Base-by-base conservation (phyloP, 2,797 vertebrate species). In the Remorina albescens region DNA sequence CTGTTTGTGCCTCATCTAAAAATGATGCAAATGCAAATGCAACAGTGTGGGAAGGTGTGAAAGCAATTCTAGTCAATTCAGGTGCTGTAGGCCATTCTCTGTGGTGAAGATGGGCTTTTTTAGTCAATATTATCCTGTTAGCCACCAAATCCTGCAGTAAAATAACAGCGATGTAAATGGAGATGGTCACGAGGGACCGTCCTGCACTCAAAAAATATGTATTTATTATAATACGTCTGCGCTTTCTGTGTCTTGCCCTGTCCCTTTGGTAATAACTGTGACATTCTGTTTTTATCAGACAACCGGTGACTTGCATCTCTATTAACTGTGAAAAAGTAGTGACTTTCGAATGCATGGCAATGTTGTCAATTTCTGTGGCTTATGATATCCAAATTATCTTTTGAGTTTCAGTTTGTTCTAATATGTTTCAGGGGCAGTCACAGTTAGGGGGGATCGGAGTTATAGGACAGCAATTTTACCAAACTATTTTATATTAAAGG, bases 11-110 rank as follows among this genome's bases (percentile, higher is more conserved):
- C 58, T 82, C 71, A 70, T 88, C 69, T 74, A 80, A 82, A 84
- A 81, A 86, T 70, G 74, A 86, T 79, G 78, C 56, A 80, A 74
- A 86, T 82, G 74, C 55, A 75, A 86, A 88, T 81, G 75, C 63
- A 55, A 16, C 53, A 64, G 84, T 59, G 86, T 87, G 86, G 88
- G 87, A 89, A 85, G 85, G 78, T 89, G 87, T 85, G 86, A 89
- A 88, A 85, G 78, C 81, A 76, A 86, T 89, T 88, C 73, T 58
- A 70, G 57, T 86, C 74, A 42, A 80, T 86, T 86, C 76, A 80
- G 69, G 76, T 65, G 56, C 68, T 63, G 69, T 69, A 30, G 78
- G 80, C 75, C 41, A 47, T 68, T 87, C 74, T 68, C 70, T 61
- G 67, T 80, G 37, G 28, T 77, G 58, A 85, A 84, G 85, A 88